These are phyloP conservation scores for Perca fluviatilis DNA, from an alignment of 2,113 vertebrate genomes.

Conservation along the genomic window DNA sequence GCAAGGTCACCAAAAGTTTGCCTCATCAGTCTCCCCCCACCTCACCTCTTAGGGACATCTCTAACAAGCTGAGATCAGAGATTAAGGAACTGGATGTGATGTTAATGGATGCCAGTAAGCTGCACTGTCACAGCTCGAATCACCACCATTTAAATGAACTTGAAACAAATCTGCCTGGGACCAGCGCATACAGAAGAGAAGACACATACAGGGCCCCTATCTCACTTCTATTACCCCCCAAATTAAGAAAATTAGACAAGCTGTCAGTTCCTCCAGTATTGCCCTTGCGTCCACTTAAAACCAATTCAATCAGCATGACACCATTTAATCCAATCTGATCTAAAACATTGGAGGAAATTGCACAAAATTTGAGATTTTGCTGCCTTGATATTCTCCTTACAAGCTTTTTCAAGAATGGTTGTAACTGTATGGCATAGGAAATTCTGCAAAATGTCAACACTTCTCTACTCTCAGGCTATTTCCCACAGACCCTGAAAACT, in stretches of 20 bases:
- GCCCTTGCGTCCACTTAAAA: neutral
- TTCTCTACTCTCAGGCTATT: neutral
- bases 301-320: neutral
- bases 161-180: neutral
- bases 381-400: neutral
- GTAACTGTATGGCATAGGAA: neutral
- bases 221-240: neutral
- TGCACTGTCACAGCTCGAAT: neutral
- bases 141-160: neutral
- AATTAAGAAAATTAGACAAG: neutral
- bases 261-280: neutral
- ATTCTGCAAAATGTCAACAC: neutral
- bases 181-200: neutral
- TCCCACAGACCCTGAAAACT: neutral
- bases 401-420: neutral
- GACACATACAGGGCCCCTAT: neutral
- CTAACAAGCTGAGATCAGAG: neutral
- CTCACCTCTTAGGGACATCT: neutral
- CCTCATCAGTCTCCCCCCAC: neutral
- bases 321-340: neutral
- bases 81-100: slow-evolving; percentile 1
- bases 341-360: neutral
- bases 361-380: neutral
- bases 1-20: slow-evolving; percentile 11
- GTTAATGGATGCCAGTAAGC: neutral